Conservation (phyloP, 1,140 invertebrate species). For the Sinonovacula constricta region DNA sequence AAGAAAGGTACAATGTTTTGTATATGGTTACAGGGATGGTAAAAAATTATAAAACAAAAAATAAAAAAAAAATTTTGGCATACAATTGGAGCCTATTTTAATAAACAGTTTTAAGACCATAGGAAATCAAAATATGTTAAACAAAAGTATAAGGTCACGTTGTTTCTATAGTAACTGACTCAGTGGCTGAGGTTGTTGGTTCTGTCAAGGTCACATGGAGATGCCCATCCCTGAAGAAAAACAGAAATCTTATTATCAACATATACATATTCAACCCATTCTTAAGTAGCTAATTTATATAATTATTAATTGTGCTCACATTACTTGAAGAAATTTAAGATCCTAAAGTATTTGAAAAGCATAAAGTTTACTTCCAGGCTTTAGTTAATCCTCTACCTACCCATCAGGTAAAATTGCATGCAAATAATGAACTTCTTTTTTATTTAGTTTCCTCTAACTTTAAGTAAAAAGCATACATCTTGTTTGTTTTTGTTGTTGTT, state of each 20-base stretch:
- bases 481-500: too few species aligned
- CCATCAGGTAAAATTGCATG: neutral
- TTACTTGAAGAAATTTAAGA: neutral
- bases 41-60: too few species aligned
- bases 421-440: too few species aligned
- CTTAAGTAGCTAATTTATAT: neutral
- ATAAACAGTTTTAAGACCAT: too few species aligned
- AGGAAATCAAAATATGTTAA: too few species aligned
- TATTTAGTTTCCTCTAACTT: too few species aligned
- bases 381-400: neutral
- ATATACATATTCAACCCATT: neutral
- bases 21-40: too few species aligned
- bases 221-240: conserved; percentile 66
- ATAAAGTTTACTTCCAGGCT: neutral
- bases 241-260: conserved; percentile 14
- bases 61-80: too few species aligned
- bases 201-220: conserved; percentile 71
- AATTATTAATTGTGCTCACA: conserved; percentile 1
- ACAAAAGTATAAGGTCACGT: too few species aligned
- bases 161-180: conserved; percentile 61
- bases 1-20: too few species aligned
- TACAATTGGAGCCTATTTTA: too few species aligned
- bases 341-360: neutral
- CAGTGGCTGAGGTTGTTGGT: conserved; percentile 58
- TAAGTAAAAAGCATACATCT: too few species aligned